A percentile compares a stretch with the other conserved stretches of the same genome.
These are phyloP conservation scores for Eufriesea mexicana DNA, from an alignment of 1,140 invertebrate species.

Conservation along the genomic window DNA sequence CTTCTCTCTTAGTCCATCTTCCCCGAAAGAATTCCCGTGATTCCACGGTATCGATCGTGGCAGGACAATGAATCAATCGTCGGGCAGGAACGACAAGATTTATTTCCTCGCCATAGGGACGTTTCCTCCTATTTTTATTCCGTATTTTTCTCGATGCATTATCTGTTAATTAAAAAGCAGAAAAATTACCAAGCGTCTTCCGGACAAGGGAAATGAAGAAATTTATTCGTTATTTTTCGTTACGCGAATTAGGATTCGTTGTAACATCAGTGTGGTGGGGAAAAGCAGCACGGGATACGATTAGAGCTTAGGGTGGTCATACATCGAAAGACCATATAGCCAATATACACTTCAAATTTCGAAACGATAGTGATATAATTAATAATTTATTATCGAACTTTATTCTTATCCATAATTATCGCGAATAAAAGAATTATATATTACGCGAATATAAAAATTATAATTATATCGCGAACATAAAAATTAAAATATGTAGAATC, in stretches of 20 bases:
- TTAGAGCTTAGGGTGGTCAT: neutral
- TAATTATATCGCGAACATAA: no score
- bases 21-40: neutral
- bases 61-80: conserved; percentile 18
- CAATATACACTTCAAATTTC: no score
- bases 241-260: neutral
- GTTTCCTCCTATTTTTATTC: neutral
- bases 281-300: neutral
- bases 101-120: neutral
- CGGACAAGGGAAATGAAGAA: no score
- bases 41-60: neutral
- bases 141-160: neutral
- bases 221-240: neutral
- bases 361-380: no score
- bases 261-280: neutral
- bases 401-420: no score
- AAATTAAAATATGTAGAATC: no score
- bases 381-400: no score
- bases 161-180: neutral
- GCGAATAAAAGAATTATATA: no score
- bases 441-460: no score
- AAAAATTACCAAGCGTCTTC: neutral
- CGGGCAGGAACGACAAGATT: neutral
- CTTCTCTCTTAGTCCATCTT: neutral
- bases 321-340: no score